Evolutionary conservation across 1,140 invertebrate species (phyloP).

Genomic region (Halotydeus destructor): DNA sequence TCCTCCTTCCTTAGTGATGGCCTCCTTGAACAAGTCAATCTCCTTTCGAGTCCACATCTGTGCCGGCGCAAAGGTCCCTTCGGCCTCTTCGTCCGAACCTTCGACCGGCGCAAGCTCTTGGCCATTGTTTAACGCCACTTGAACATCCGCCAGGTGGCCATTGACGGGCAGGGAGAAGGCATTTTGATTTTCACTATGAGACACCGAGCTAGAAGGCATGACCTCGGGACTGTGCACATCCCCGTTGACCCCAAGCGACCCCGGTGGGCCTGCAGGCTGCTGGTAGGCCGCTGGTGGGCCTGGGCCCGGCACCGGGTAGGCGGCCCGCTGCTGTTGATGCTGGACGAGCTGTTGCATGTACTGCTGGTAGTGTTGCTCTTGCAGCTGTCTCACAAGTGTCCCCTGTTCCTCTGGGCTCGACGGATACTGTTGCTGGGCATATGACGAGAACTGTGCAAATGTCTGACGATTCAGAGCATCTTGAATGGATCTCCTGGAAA

Average conservation of each 20-base stretch:
- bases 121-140: too few relatives aligned
- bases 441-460: constrained; percentile 72
- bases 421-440: constrained; percentile 88
- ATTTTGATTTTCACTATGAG: too few relatives aligned
- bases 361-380: constrained; percentile 93
- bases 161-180: too few relatives aligned
- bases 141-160: too few relatives aligned
- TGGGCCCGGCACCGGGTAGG: too few relatives aligned
- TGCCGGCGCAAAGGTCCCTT: constrained; percentile 40
- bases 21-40: constrained; percentile 73
- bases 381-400: constrained; percentile 68
- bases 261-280: too few relatives aligned
- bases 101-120: background rate
- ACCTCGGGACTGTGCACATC: too few relatives aligned
- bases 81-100: constrained; percentile 4
- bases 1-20: constrained; percentile 52
- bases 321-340: background rate
- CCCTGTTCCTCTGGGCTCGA: constrained; percentile 81
- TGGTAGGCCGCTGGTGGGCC: too few relatives aligned
- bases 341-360: constrained; percentile 50
- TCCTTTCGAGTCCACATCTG: constrained; percentile 87
- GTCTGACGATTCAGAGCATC: constrained; percentile 92
- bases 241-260: too few relatives aligned
- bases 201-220: too few relatives aligned
- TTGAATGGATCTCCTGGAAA: constrained; percentile 55